Evolutionary conservation across 1,140 invertebrate genomes (phyloP).

Genomic region (Halotydeus destructor): DNA sequence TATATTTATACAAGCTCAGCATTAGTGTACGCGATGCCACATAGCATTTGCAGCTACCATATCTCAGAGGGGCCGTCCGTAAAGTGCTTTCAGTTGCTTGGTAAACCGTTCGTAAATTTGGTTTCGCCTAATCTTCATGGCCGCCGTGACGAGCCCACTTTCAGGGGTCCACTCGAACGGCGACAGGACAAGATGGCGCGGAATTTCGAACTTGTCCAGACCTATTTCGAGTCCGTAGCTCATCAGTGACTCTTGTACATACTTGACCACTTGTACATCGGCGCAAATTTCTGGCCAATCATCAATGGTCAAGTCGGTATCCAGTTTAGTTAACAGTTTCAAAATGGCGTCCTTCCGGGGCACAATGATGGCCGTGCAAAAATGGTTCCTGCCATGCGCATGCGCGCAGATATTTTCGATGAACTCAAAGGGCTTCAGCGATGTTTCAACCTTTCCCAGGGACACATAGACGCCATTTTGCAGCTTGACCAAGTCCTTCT

Average conservation of each 20-base stretch:
- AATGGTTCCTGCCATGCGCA: conserved; percentile 59
- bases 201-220: conserved; percentile 24
- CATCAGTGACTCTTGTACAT: not conserved
- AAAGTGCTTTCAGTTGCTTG: conserved; percentile 15
- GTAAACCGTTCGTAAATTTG: conserved; percentile 17
- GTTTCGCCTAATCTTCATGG: conserved; percentile 24
- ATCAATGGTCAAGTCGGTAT: too few species aligned
- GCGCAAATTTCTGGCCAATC: conserved; percentile 46
- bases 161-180: conserved; percentile 30
- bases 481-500: conserved; percentile 35
- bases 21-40: too few species aligned
- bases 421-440: conserved; percentile 72
- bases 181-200: conserved; percentile 24
- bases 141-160: conserved; percentile 30
- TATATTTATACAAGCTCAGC: too few species aligned
- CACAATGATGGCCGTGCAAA: conserved; percentile 76
- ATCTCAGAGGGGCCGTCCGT: too few species aligned
- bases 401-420: conserved; percentile 92
- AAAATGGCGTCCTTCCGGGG: conserved; percentile 57
- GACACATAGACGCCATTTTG: conserved; percentile 31
- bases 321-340: too few species aligned
- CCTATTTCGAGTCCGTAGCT: not conserved
- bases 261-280: conserved; percentile 31
- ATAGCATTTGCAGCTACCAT: too few species aligned
- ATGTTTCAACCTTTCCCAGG: conserved; percentile 34